Conservation (phyloP, 53 echinoderm and acorn worm species). For the Echinometra lucunter region DNA sequence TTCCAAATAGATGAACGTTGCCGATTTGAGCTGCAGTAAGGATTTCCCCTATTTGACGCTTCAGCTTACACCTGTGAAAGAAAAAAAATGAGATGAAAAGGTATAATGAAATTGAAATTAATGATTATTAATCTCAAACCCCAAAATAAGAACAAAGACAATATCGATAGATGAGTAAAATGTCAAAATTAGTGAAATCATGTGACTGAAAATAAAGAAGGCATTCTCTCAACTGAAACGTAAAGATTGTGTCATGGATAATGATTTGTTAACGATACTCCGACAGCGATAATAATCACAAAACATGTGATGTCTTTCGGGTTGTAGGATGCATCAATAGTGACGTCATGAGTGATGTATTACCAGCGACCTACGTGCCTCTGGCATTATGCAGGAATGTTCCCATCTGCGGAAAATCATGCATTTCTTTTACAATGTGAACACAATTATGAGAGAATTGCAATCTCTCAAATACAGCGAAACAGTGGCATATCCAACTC, state of each 20-base stretch:
- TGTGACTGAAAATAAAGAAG: not conserved
- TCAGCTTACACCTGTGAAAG: not conserved
- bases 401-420: not conserved
- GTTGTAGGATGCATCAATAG: not conserved
- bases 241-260: not conserved
- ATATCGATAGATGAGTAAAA: not conserved
- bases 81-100: not conserved
- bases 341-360: not conserved
- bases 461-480: no score
- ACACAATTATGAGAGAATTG: no score
- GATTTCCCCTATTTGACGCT: not conserved
- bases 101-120: not conserved
- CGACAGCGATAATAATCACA: not conserved
- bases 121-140: not conserved
- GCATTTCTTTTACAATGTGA: no score
- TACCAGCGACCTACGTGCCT: no score
- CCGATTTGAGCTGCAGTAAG: conserved; percentile 14
- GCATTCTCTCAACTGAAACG: not conserved
- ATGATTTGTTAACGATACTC: not conserved
- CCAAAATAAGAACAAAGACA: not conserved
- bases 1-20: conserved; percentile 44
- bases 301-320: not conserved
- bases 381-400: not conserved
- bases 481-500: no score
- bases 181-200: not conserved